Evolutionary conservation across 2,797 vertebrate species (phyloP), one percentile per base, ranked within the genome.

Genomic region (Acridotheres tristis): DNA sequence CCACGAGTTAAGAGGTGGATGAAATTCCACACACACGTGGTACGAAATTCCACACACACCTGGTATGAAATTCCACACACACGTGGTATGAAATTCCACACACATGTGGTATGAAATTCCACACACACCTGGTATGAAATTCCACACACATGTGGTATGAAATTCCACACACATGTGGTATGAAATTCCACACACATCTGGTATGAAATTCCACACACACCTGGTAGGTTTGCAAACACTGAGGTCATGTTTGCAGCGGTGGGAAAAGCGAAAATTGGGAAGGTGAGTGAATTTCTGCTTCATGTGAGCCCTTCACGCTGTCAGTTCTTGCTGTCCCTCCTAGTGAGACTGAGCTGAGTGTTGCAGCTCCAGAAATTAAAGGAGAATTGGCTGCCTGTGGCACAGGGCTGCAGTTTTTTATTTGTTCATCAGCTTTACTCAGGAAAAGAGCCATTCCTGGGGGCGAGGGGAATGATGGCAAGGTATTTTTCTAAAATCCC

Each of bases 381-480:
- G 68, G 27, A 50, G 61, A 48, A 54, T 77, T 34, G 72, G 34
- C 51, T 75, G 76, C 40, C 73, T 53, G 29, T 66, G 67, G 59
- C 77, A 62, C 7, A 5, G 23, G 16, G 12, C 66, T 61, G 62
- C 69, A 34, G 6, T 3, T 61, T 73, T 75, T 51, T 25, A 53
- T 42, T 79, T 80, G 17, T 23, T 68, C 50, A 30, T 68, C 63
- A 63, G 5, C 67, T 86, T 54, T 40, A 17, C 55, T 63, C 5
- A 22, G 43, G 65, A 16, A 25, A 66, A 79, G 54, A 68, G 20
- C n/a, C 7, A 2, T 51, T 82, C 15, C 38, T 32, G 43, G 13
- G 20, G 23, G 3, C 0, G 7, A 21, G 5, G 7, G 11, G 15
- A 53, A 25, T 1, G 4, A 27, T 16, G 9, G 16, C 20, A 1